These are phyloP conservation scores for Adelognathus sp. DNA, from an alignment of 2,888 invertebrate species.

Conservation along the genomic window DNA sequence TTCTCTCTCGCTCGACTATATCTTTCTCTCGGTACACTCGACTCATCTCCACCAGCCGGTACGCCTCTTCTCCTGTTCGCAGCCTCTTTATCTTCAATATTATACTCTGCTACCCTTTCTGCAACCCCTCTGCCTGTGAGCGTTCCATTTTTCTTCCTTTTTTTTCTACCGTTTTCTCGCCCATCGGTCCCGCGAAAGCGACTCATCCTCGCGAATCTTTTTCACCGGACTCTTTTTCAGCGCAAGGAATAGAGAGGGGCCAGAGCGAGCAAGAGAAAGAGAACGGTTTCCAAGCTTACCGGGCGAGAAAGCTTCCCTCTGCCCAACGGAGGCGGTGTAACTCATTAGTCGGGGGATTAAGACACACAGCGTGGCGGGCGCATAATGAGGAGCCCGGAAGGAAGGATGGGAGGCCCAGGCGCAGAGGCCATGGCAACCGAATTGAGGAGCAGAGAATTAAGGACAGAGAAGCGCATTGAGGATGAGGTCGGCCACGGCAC, in stretches of 20 bases:
- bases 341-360: conserved; percentile 72
- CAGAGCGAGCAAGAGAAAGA: too few relatives aligned
- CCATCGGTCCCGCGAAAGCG: conserved; percentile 32
- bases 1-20: not conserved
- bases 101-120: conserved; percentile 23
- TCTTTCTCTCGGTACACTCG: not conserved
- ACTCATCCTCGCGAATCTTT: conserved; percentile 30
- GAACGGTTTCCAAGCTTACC: conserved; percentile 36
- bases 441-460: conserved; percentile 45
- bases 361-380: conserved; percentile 62
- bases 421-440: conserved; percentile 25
- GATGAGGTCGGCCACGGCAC: conserved; percentile 15
- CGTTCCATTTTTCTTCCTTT: conserved; percentile 15
- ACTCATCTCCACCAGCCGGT: conserved; percentile 23
- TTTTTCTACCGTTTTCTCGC: conserved; percentile 36
- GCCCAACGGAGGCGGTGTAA: conserved; percentile 62
- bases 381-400: conserved; percentile 67
- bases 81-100: conserved; percentile 33
- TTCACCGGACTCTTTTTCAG: conserved; percentile 18
- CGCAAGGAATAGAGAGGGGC: not conserved
- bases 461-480: conserved; percentile 27
- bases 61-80: conserved; percentile 14
- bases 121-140: conserved; percentile 9
- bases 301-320: conserved; percentile 38
- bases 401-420: conserved; percentile 33